Evolutionary conservation across 2,888 invertebrate species (phyloP).

Genomic region (Pterobdella sp.): DNA sequence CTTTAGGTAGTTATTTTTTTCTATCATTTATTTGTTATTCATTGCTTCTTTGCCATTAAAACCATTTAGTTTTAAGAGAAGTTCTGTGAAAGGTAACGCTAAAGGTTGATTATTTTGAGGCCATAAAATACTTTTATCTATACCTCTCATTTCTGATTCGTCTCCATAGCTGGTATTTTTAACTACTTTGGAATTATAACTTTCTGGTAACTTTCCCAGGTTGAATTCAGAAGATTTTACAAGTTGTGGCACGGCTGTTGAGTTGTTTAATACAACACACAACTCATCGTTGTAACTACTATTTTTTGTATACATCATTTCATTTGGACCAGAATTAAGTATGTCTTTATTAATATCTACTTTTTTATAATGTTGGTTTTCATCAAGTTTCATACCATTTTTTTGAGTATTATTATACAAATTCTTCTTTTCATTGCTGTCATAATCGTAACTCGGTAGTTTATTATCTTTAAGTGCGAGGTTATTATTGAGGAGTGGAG

Average conservation of each 20-base stretch:
- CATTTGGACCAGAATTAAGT: background rate
- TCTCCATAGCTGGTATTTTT: background rate
- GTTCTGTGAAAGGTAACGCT: background rate
- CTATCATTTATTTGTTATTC: too few relatives aligned
- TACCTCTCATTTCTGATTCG: background rate
- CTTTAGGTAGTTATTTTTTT: too few relatives aligned
- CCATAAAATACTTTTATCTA: background rate
- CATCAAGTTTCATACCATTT: background rate
- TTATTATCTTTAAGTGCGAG: background rate
- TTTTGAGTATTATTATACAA: background rate
- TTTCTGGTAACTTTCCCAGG: background rate
- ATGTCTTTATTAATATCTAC: background rate
- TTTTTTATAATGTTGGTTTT: background rate
- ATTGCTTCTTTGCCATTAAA: too few relatives aligned
- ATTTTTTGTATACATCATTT: constrained; percentile 10
- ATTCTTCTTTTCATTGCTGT: background rate
- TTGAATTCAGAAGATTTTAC: background rate
- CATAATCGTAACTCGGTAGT: background rate
- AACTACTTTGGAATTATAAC: background rate
- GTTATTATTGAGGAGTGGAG: constrained; percentile 25
- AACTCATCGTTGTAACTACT: background rate
- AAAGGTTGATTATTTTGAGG: background rate
- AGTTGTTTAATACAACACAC: background rate
- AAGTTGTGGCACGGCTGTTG: background rate
- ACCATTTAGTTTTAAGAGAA: background rate